These are phyloP conservation scores for Pteronotus mesoamericanus DNA, from an alignment of 2,797 vertebrate genomes.

Conservation along the genomic window DNA sequence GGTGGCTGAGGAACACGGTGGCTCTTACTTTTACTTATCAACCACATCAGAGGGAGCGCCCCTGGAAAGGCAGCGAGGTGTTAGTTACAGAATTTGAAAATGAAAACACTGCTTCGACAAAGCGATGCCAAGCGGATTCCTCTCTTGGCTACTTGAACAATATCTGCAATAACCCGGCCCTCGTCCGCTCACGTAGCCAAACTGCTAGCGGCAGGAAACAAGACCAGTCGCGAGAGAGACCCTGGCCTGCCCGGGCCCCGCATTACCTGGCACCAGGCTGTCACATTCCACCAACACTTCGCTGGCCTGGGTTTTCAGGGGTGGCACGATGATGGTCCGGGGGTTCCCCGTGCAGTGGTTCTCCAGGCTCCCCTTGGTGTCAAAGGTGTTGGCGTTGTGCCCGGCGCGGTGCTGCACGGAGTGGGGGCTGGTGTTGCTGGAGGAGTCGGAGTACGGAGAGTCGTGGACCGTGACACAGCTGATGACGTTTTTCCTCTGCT, in stretches of 20 bases:
- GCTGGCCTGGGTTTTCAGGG: slow-evolving; percentile 93
- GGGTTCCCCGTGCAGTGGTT: slow-evolving; percentile 91
- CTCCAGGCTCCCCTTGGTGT: slow-evolving; percentile 91
- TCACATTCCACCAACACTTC: slow-evolving; percentile 92
- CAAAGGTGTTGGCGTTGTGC: slow-evolving; percentile 84
- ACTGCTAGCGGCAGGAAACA: not conserved
- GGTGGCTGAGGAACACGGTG: accelerated
- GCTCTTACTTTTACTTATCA: not conserved
- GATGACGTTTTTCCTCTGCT: slow-evolving; percentile 98
- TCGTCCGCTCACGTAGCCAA: too few relatives aligned
- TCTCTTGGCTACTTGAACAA: not conserved
- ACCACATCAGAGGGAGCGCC: not conserved
- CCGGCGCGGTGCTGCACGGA: slow-evolving; percentile 85
- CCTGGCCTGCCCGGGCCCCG: not conserved
- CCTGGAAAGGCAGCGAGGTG: not conserved
- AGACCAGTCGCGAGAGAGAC: not conserved
- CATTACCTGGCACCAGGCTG: slow-evolving; percentile 92
- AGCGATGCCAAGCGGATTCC: not conserved
- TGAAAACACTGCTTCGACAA: not conserved
- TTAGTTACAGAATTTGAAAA: not conserved
- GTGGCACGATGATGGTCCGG: slow-evolving; percentile 97
- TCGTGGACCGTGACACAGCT: slow-evolving; percentile 99
- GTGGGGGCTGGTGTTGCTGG: slow-evolving; percentile 95
- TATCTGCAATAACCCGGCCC: not conserved
- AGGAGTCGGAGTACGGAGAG: slow-evolving; percentile 95